Evolutionary conservation across 2,888 invertebrate species (phyloP), one percentile per base, ranked within the genome.

Genomic region (Tiliacea aurago): DNA sequence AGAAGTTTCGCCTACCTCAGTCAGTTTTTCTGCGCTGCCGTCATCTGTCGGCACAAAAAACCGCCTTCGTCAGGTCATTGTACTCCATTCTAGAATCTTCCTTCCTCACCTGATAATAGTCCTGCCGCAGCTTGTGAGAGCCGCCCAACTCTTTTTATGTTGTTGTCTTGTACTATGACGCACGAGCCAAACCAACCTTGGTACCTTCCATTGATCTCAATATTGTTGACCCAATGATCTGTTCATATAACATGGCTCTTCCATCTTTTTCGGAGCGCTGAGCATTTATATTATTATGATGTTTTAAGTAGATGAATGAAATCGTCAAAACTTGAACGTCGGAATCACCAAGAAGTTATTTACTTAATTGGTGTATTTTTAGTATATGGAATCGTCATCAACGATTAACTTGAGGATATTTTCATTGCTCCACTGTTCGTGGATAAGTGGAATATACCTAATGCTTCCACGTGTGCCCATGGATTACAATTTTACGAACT

Each of bases 11-110:
- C 51, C 33, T 41, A 67, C 67, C 23, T 56, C 37, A 0, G 10
- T 18, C 15, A 33, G 49, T 62, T 76, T 76, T 76, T 77, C 13
- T 78, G 59, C 59, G 10, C 33, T n/a, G 47, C 23, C 58, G 58
- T 33, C 43, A 59, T 28, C 20, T 53, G 18, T 53, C 13, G 23
- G 15, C 41, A 64, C 28, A 64, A 64, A 49, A 64, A 5, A 33
- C 33, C 5, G 15, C 15, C 33, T 28, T 43, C 41, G 23, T 78
- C 59, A 53, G 78, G 78, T 77, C 78, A 77, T 71, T 78, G 78
- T 37, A 65, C 78, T 45, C 23, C 23, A 49, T 71, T 77, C 59
- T 78, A 71, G 76, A 71, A 65, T 37, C 53, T 78, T 71, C 78
- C 51, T 53, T 47, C n/a, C 62, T 45, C 51, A 71, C 20, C 77